Evolutionary conservation across 2,888 invertebrate genomes (phyloP).

Genomic region (Amiota minor): DNA sequence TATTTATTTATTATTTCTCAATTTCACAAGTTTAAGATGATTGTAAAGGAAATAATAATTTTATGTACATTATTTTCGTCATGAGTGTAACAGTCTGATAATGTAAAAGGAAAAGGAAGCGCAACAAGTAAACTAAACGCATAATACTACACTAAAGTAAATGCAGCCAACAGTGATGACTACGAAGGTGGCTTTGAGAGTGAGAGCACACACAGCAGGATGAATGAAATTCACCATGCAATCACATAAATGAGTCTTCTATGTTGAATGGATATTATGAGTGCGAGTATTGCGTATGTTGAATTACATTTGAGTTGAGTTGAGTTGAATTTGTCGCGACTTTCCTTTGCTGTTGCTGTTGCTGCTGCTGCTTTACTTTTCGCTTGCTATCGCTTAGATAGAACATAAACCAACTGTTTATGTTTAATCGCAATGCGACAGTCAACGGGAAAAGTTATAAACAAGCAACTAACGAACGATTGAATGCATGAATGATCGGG

Average conservation of each 20-base stretch:
- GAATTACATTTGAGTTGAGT: constrained; percentile 30
- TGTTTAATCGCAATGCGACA: constrained; percentile 60
- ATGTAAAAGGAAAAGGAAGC: constrained; percentile 9
- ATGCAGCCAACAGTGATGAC: not conserved
- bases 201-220: constrained; percentile 27
- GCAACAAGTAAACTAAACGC: constrained; percentile 25
- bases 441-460: constrained; percentile 21
- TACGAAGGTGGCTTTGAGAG: not conserved
- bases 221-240: constrained; percentile 34
- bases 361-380: not conserved
- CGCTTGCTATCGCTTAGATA: constrained; percentile 7
- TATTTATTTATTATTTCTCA: too few species aligned
- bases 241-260: constrained; percentile 15
- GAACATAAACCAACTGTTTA: constrained; percentile 32
- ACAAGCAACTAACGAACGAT: not conserved
- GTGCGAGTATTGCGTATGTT: not conserved
- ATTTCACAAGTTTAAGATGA: too few species aligned
- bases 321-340: constrained; percentile 36
- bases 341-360: not conserved
- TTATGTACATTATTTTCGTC: not conserved
- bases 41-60: too few species aligned
- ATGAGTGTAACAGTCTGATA: not conserved
- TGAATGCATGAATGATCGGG: not conserved
- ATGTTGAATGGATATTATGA: constrained; percentile 4
- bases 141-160: not conserved